phyloP scores from a whole-genome alignment of 2,888 invertebrate genomes.

The Drosophila gaucha region DNA sequence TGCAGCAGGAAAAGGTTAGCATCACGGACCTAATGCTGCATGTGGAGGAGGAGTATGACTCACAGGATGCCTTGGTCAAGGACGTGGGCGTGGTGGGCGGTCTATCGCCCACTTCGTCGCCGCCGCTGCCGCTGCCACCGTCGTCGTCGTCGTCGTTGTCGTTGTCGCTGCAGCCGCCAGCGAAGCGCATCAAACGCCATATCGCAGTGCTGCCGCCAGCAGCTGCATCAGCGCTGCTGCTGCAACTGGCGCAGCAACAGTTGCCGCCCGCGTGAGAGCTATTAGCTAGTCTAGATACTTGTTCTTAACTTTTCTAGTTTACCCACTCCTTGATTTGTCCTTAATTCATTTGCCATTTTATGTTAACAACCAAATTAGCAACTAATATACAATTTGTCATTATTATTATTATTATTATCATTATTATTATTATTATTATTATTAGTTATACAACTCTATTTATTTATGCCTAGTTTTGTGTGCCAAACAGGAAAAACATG shows the following conservation, averaged over 20 bases:
- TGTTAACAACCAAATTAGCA: constrained; percentile 20
- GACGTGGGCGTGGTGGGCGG: constrained; percentile 69
- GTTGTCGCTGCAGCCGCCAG: constrained; percentile 22
- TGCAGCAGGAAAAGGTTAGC: constrained; percentile 16
- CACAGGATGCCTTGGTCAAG: constrained; percentile 69
- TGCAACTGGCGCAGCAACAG: constrained; percentile 43
- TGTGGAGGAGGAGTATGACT: constrained; percentile 45
- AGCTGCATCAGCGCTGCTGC: constrained; percentile 53
- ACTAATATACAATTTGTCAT: constrained; percentile 16
- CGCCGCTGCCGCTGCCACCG: constrained; percentile 16
- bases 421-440: background rate
- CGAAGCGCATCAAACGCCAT: constrained; percentile 59
- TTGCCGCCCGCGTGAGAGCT: constrained; percentile 28
- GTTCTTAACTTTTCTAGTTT: constrained; percentile 15
- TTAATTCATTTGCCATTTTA: constrained; percentile 40
- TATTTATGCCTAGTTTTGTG: constrained; percentile 66
- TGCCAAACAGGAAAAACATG: constrained; percentile 54
- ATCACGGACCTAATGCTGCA: constrained; percentile 37
- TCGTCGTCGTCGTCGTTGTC: constrained; percentile 8
- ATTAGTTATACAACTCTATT: constrained; percentile 39
- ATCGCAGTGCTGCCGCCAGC: constrained; percentile 52
- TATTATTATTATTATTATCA: constrained; percentile 7
- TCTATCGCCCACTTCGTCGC: constrained; percentile 37
- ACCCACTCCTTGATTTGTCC: background rate
- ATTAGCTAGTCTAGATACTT: constrained; percentile 52